Evolutionary conservation across 2,888 invertebrate genomes (phyloP).

Genomic region (Drosophila eohydei): DNA sequence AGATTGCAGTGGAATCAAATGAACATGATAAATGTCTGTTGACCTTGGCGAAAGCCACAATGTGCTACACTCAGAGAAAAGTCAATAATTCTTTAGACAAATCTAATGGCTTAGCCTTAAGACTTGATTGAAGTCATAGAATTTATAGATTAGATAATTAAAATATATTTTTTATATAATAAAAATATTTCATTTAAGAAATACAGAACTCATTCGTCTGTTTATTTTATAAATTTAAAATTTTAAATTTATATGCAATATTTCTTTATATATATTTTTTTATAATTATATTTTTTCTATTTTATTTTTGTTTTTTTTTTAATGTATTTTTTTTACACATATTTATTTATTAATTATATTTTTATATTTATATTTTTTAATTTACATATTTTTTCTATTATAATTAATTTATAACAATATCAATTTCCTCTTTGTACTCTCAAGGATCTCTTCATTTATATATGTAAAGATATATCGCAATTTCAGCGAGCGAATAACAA

Average conservation of each 20-base stretch:
- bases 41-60: slow-evolving; percentile 25
- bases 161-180: no score
- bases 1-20: neutral
- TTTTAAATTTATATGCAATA: no score
- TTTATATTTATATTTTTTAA: neutral
- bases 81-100: neutral
- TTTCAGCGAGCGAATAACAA: slow-evolving; percentile 26
- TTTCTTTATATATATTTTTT: no score
- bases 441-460: slow-evolving; percentile 10
- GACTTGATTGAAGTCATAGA: no score
- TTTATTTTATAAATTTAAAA: no score
- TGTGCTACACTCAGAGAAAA: neutral
- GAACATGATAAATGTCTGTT: slow-evolving; percentile 11
- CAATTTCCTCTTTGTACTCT: neutral
- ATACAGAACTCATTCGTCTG: no score
- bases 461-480: slow-evolving; percentile 11
- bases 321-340: neutral
- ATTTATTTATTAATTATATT: neutral
- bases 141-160: no score
- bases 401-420: neutral
- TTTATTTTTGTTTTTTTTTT: no score
- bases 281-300: no score
- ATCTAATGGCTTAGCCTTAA: neutral
- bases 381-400: neutral
- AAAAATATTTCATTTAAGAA: no score